These are phyloP conservation scores for Pantherophis guttatus DNA, from an alignment of 2,113 vertebrate species.

Conservation along the genomic window DNA sequence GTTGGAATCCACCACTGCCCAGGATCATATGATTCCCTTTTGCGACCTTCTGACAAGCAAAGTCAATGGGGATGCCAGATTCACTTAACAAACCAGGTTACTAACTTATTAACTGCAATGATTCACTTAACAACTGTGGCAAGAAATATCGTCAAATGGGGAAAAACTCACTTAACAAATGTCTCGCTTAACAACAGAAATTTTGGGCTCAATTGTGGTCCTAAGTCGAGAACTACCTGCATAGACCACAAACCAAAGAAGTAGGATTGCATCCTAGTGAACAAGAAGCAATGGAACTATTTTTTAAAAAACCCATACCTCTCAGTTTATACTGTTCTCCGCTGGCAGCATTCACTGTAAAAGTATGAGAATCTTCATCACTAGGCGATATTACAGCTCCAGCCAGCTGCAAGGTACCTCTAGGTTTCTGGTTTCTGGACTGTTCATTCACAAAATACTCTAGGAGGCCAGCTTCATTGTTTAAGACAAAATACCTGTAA, in stretches of 20 bases:
- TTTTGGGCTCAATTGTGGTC: too few species aligned
- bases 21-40: too few species aligned
- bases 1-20: too few species aligned
- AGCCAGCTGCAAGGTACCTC: conserved; percentile 90
- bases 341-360: conserved; percentile 95
- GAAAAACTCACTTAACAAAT: too few species aligned
- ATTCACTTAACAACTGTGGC: too few species aligned
- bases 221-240: too few species aligned
- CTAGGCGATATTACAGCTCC: conserved; percentile 98
- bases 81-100: too few species aligned
- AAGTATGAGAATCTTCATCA: conserved; percentile 96
- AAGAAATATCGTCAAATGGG: too few species aligned
- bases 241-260: conserved; percentile 7
- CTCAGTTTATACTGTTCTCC: conserved; percentile 98
- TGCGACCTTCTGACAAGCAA: too few species aligned
- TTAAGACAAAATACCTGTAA: conserved; percentile 93
- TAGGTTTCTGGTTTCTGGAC: conserved; percentile 87
- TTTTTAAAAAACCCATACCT: conserved; percentile 71
- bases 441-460: conserved; percentile 99
- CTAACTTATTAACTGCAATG: too few species aligned
- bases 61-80: too few species aligned
- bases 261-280: conserved; percentile 49
- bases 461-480: conserved; percentile 92
- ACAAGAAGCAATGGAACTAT: conserved; percentile 1
- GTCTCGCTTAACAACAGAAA: too few species aligned